Conservation (phyloP, 2,888 invertebrate species). For the Noctua janthina region DNA sequence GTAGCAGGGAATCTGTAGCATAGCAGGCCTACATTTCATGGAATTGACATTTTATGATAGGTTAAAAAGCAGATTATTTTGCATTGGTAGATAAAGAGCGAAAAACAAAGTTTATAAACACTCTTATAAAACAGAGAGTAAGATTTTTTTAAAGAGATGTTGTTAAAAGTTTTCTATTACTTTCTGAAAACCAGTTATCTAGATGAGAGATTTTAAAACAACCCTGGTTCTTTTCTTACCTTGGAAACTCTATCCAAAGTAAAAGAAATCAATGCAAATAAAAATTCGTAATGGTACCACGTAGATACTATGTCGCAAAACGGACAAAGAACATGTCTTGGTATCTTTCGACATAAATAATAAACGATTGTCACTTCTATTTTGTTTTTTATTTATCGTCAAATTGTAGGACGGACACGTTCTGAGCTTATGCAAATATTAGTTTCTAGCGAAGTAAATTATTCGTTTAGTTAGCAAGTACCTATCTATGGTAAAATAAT, state of each 20-base stretch:
- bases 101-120: neutral
- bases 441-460: neutral
- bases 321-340: constrained; percentile 51
- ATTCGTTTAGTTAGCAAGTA: neutral
- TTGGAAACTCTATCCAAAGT: constrained; percentile 8
- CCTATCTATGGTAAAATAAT: neutral
- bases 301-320: constrained; percentile 55
- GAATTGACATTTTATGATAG: neutral
- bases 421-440: constrained; percentile 24
- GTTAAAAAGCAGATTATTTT: neutral
- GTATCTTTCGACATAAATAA: constrained; percentile 57
- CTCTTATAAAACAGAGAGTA: neutral
- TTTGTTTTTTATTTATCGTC: constrained; percentile 43
- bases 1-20: neutral
- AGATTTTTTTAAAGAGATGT: neutral
- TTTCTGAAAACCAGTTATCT: neutral
- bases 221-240: neutral
- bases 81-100: neutral
- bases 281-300: constrained; percentile 49
- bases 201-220: neutral
- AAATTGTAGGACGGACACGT: constrained; percentile 50
- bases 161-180: neutral
- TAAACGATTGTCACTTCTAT: constrained; percentile 55
- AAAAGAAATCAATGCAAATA: constrained; percentile 25
- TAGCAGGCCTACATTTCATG: neutral